Evolutionary conservation across 1,140 invertebrate genomes (phyloP).

Genomic region (Platorchestia sp.): DNA sequence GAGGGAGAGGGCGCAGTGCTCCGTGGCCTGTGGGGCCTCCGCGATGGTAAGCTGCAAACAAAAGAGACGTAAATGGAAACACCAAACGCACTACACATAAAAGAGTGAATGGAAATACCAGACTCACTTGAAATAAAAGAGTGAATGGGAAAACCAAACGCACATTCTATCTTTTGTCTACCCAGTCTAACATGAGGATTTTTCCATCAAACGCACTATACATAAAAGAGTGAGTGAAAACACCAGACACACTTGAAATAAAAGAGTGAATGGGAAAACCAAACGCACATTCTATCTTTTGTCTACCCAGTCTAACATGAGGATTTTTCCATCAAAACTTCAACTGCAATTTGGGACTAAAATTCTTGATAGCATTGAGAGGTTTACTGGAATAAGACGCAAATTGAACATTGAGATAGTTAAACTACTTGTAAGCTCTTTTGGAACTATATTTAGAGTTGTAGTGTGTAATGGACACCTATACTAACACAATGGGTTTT

Average conservation of each 20-base stretch:
- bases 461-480: background rate
- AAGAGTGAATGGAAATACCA: background rate
- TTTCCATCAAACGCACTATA: too few species aligned
- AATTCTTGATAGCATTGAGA: background rate
- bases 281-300: background rate
- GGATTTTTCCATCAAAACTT: background rate
- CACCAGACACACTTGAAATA: background rate
- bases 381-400: background rate
- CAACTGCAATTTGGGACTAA: background rate
- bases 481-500: background rate
- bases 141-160: background rate
- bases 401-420: background rate
- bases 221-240: too few species aligned
- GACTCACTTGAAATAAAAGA: background rate
- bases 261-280: background rate
- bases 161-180: background rate
- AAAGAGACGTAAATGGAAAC: background rate
- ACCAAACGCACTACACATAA: too few species aligned
- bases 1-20: background rate
- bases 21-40: constrained; percentile 67
- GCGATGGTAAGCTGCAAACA: constrained; percentile 64
- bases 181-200: background rate
- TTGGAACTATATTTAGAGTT: background rate
- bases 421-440: background rate
- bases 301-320: background rate